A percentile compares a stretch with the other conserved stretches of the same genome.
Evolutionary conservation across 2,888 invertebrate genomes (phyloP).

Genomic region (Ommatoiulus sabulosus): DNA sequence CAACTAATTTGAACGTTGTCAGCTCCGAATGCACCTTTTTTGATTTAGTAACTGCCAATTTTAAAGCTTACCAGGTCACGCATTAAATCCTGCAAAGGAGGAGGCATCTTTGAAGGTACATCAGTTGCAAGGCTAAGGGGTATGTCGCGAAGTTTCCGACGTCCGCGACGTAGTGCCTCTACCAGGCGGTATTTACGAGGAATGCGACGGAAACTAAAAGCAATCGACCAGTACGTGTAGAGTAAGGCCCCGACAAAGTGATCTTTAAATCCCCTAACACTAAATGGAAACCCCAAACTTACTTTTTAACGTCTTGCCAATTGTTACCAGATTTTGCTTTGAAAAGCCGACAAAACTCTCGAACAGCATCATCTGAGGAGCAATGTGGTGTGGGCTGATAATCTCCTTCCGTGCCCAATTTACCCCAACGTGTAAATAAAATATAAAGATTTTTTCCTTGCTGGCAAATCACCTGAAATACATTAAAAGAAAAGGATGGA

Average conservation of each 20-base stretch:
- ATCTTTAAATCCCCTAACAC: neutral
- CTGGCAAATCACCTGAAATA: constrained; percentile 66
- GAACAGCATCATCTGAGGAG: constrained; percentile 67
- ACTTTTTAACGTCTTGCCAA: constrained; percentile 68
- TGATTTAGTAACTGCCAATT: no score
- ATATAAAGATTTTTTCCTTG: constrained; percentile 68
- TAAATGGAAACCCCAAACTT: constrained; percentile 57
- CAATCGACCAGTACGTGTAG: neutral
- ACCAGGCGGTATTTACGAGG: constrained; percentile 70
- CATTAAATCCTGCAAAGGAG: constrained; percentile 66
- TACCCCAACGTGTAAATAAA: constrained; percentile 72
- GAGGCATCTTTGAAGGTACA: constrained; percentile 66
- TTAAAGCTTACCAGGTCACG: constrained; percentile 66
- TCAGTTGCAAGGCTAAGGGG: constrained; percentile 66
- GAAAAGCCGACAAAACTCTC: constrained; percentile 71
- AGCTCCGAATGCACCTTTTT: no score
- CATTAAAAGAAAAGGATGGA: constrained; percentile 41
- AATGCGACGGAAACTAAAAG: constrained; percentile 62
- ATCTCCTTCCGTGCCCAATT: constrained; percentile 70
- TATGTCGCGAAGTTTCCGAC: constrained; percentile 63
- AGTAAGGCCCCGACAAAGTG: neutral
- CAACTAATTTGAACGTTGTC: no score
- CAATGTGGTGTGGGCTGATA: constrained; percentile 70
- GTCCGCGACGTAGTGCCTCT: constrained; percentile 65
- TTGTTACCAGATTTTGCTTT: constrained; percentile 70